These are phyloP conservation scores for Lysandra coridon DNA, from an alignment of 2,888 invertebrate genomes.

Conservation along the genomic window DNA sequence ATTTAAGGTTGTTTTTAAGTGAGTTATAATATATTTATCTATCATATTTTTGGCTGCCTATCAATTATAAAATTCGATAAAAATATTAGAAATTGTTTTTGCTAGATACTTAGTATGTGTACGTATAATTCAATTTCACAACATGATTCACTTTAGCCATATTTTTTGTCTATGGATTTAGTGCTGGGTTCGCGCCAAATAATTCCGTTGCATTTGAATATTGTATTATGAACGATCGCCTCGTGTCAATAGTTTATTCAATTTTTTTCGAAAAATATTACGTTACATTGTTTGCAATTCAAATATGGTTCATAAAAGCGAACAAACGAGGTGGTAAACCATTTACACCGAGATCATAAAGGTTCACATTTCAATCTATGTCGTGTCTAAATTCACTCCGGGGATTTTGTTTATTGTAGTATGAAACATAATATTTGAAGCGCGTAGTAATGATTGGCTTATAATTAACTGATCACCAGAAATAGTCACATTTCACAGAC, in stretches of 20 bases:
- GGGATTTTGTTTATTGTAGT: conserved; percentile 1
- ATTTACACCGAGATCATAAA: conserved; percentile 24
- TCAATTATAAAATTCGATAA: not conserved
- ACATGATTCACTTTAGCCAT: conserved; percentile 38
- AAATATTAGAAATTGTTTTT: not conserved
- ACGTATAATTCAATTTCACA: conserved; percentile 39
- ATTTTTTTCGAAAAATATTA: conserved; percentile 24
- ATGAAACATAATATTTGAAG: not conserved
- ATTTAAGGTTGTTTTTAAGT: no score
- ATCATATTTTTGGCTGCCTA: not conserved
- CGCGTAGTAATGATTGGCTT: not conserved
- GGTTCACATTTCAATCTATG: conserved; percentile 16
- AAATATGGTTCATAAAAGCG: conserved; percentile 17
- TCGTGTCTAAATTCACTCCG: conserved; percentile 2
- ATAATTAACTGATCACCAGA: no score
- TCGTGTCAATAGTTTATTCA: conserved; percentile 28
- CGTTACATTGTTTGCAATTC: conserved; percentile 29
- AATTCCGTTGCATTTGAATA: conserved; percentile 28
- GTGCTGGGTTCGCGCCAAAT: conserved; percentile 22
- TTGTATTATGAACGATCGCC: conserved; percentile 23
- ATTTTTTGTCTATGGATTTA: conserved; percentile 34
- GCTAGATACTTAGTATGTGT: conserved; percentile 20
- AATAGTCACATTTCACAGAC: no score
- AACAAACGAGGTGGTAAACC: conserved; percentile 27
- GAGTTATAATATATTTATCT: no score